Evolutionary conservation across 2,113 vertebrate genomes (phyloP).

Genomic region (Lanius ludovicianus): DNA sequence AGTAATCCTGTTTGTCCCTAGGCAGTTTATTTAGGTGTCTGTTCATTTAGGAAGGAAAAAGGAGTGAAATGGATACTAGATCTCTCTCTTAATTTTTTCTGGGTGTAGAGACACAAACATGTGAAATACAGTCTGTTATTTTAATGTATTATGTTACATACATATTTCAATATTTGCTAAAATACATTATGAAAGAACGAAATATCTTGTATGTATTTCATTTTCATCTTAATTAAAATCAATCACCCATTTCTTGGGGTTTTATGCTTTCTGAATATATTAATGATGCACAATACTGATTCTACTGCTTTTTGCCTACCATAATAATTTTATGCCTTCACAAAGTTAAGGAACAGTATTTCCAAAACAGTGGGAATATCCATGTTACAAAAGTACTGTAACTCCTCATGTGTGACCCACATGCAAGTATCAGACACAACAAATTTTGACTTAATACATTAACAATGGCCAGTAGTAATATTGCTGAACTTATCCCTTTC

Average conservation of each 20-base stretch:
- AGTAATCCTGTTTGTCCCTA: neutral
- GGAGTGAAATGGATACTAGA: neutral
- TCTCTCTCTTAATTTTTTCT: neutral
- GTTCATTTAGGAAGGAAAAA: neutral
- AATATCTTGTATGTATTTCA: neutral
- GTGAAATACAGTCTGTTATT: neutral
- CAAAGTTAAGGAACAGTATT: neutral
- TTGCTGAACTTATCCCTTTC: neutral
- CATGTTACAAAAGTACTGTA: neutral
- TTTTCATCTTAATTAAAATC: conserved; percentile 18
- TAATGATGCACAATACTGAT: neutral
- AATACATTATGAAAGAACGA: neutral
- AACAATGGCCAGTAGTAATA: neutral
- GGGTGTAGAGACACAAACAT: neutral
- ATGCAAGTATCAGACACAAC: neutral
- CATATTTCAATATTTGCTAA: neutral
- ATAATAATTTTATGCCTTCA: neutral
- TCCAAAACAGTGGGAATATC: neutral
- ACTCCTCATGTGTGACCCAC: rapidly evolving
- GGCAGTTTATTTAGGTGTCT: neutral
- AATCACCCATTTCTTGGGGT: neutral
- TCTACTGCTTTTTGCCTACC: neutral
- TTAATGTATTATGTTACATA: neutral
- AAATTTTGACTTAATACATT: neutral
- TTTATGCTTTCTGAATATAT: neutral